Evolutionary conservation across 2,113 vertebrate genomes (phyloP), one percentile per base, ranked within the genome.

Genomic region (Ondatra zibethicus): DNA sequence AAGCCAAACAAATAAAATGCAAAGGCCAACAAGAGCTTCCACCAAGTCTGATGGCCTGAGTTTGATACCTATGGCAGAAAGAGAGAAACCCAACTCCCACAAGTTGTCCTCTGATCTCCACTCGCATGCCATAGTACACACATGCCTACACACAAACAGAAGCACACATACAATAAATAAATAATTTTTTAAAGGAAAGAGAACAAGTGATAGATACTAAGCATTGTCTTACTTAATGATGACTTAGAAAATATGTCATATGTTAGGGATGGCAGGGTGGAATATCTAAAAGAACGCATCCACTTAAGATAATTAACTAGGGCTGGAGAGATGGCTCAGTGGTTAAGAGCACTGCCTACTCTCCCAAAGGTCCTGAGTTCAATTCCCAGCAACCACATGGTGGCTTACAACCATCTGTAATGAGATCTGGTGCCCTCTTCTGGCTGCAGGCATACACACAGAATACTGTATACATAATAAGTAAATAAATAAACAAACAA

Each of bases 1-100:
- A 93, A 82, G 88, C 13, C 81, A 96, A 84, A 95, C 29, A 33
- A 89, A 65, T 25, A 82, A 90, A 73, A 89, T 29, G 31, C 39
- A 27, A 89, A n/a, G 29, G 55, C n/a, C 11, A 39, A 42, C 3
- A 7, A 29, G 55, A 42, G n/a, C n/a, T 27, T 31, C 55, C 12
- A 27, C 25, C n/a, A 63, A 17, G 58, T n/a, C n/a, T 65, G 81
- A 63, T 4, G n/a, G 29, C n/a, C 55, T 63, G 27, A 63, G 81
- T 63, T 84, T 63, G n/a, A 63, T 42, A 45, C 58, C 58, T 39
- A 85, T 85, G 52, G 52, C 36, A 42, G 25, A 29, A 45, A 39
- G 58, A 45, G 2, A 63, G 63, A 76, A 65, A 65, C 1, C 58
- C 58, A 84, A 42, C 14, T 77, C 81, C n/a, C 23, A 81, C 19